Evolutionary conservation across 2,797 vertebrate species (phyloP), one percentile per base, ranked within the genome.

Genomic region (Spinus pinus): DNA sequence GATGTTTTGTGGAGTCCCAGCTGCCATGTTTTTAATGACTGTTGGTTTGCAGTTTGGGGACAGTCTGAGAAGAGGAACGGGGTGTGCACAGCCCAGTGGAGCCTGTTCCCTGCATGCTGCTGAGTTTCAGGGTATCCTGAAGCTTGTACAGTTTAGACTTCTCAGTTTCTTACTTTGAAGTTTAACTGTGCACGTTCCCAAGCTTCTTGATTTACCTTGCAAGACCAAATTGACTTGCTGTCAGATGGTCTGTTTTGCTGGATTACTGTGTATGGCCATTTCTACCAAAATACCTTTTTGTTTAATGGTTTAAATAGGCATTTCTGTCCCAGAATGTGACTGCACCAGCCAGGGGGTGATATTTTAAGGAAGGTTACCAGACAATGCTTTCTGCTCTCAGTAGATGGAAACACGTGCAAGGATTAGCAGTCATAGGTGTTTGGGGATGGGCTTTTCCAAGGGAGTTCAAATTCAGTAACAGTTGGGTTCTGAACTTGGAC

Each of bases 271-370:
- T 47, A 8, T 19, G 27, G 33, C 11, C 5, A 24, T 83, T 91
- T 69, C 70, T 75, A 19, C 23, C 72, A 42, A 64, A 80, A 47
- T 6, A 41, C 7, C 2, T 66, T 66, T 51, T 49, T n/a, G 7
- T 62, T 66, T 31, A 35, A 49, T 72, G 39, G 41, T 28, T 51
- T 67, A 25, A 58, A 42, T 49, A 18, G 1, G 6, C 4, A 3
- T 39, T 33, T 21, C 0, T 2, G 7, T 64, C 46, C 27, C 35
- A 66, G 9, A 50, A 47, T 16, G 7, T 61, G 42, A 39, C 54
- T 61, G 16, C 3, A 1, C 37, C 5, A 58, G 23, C 8, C 0
- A 0, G 12, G 27, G 15, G 28, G 11, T 15, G 31, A 21, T 13
- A 18, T 8, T 41, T 41, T 18, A 41, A 41, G 41, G 41, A 41